phyloP scores from a whole-genome alignment of 2,888 invertebrate species.

The Drosophila monieri region DNA sequence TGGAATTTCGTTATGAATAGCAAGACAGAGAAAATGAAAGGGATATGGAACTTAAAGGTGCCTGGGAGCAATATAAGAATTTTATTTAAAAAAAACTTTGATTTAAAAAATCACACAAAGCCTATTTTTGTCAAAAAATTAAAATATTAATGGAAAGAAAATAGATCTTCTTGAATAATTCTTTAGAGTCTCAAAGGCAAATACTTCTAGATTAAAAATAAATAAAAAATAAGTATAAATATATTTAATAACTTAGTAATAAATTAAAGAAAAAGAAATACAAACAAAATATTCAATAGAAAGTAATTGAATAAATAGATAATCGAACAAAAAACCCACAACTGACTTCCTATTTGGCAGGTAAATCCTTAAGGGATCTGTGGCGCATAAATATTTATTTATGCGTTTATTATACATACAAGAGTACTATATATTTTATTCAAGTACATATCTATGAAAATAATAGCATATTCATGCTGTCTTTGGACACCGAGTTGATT shows the following conservation, averaged over 20 bases:
- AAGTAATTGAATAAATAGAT: not conserved
- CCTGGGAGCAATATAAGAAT: not conserved
- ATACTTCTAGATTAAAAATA: no score
- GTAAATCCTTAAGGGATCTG: not conserved
- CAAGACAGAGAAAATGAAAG: not conserved
- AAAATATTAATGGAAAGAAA: not conserved
- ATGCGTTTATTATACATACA: conserved; percentile 29
- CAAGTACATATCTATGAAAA: not conserved
- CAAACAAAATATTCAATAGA: not conserved
- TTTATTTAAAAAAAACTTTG: not conserved
- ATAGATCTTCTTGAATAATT: not conserved
- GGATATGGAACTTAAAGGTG: conserved; percentile 4
- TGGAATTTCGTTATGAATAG: conserved; percentile 5
- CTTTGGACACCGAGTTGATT: conserved; percentile 55
- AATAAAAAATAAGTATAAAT: not conserved
- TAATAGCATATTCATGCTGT: conserved; percentile 3
- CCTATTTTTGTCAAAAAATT: not conserved
- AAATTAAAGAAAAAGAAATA: not conserved
- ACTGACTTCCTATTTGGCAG: not conserved
- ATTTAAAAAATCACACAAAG: not conserved
- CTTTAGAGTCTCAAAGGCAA: no score
- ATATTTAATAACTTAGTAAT: not conserved
- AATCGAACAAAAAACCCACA: not conserved
- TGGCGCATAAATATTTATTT: conserved; percentile 43
- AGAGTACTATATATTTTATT: conserved; percentile 32